Evolutionary conservation across 2,113 vertebrate genomes (phyloP).

Genomic region (Platysteira castanea): DNA sequence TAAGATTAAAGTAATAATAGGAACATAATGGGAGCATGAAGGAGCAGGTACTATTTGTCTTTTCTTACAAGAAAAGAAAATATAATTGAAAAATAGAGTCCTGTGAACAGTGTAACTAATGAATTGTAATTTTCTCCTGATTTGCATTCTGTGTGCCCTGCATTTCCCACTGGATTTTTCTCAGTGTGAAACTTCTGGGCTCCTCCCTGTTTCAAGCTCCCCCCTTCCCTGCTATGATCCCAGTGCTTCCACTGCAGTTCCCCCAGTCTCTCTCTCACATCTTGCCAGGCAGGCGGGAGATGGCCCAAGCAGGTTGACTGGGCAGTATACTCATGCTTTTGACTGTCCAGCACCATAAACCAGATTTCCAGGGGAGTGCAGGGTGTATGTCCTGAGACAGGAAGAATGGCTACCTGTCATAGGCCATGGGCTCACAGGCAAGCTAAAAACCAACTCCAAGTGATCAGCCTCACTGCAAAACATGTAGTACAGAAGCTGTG

Average conservation of each 20-base stretch:
- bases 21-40: not conserved
- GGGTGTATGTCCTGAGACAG: not conserved
- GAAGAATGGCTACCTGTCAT: not conserved
- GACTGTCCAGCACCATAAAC: not conserved
- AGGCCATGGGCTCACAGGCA: not conserved
- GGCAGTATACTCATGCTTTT: not conserved
- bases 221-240: not conserved
- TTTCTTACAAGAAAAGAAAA: not conserved
- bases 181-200: not conserved
- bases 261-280: not conserved
- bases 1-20: not conserved
- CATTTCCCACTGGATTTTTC: not conserved
- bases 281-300: not conserved
- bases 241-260: not conserved
- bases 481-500: accelerated
- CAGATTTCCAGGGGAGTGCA: not conserved
- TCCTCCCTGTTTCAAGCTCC: not conserved
- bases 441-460: not conserved
- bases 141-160: not conserved
- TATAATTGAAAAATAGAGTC: not conserved
- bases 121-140: not conserved
- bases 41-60: not conserved
- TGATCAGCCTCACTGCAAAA: not conserved
- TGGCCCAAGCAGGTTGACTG: not conserved
- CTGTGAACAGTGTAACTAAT: not conserved